Conservation (phyloP, 2,797 vertebrate species). For the Catamblyrhynchus diadema region DNA sequence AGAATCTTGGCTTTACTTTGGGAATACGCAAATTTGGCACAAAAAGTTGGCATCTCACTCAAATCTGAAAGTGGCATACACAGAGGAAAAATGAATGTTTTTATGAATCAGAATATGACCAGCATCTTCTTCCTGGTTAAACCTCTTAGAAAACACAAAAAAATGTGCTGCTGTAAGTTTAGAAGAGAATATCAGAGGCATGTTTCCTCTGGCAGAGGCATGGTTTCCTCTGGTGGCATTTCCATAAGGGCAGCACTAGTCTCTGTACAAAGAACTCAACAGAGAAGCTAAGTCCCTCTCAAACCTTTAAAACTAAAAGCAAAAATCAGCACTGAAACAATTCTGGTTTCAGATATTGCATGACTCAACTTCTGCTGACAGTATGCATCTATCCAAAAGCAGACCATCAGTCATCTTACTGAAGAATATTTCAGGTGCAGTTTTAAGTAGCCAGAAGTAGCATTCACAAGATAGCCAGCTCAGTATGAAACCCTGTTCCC, state of each 20-base stretch:
- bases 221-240: neutral
- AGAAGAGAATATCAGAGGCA: neutral
- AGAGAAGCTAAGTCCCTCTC: neutral
- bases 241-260: neutral
- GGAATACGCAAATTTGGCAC: neutral
- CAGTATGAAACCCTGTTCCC: neutral
- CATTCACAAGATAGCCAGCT: neutral
- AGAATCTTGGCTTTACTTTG: neutral
- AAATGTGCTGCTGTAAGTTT: neutral
- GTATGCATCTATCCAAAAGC: neutral
- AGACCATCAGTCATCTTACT: neutral
- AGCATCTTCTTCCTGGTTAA: slow-evolving; percentile 1
- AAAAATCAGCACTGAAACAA: neutral
- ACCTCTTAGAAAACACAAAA: neutral
- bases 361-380: neutral
- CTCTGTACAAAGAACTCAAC: neutral
- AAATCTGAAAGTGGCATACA: neutral
- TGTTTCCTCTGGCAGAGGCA: neutral
- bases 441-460: slow-evolving; percentile 1
- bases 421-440: neutral
- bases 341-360: neutral
- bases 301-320: neutral
- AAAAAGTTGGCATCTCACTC: neutral
- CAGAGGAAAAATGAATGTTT: neutral
- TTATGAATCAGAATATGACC: neutral